A percentile compares a stretch with the other conserved stretches of the same genome.
These are phyloP conservation scores for Furcula furcula DNA, from an alignment of 2,888 invertebrate species.

Conservation along the genomic window DNA sequence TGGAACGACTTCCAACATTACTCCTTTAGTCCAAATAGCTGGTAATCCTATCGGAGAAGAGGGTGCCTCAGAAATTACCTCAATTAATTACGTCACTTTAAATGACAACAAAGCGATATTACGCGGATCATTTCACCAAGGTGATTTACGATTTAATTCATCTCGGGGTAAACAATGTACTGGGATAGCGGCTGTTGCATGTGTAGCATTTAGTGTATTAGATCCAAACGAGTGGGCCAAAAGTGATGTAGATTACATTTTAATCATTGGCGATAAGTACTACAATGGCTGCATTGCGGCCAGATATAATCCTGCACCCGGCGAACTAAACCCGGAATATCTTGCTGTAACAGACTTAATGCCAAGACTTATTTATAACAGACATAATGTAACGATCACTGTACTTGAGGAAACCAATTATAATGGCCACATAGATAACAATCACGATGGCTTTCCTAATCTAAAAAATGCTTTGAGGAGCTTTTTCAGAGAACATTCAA, in stretches of 20 bases:
- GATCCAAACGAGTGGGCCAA: constrained; percentile 5
- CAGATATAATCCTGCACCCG: constrained; percentile 3
- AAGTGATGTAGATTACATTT: constrained; percentile 11
- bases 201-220: constrained; percentile 9
- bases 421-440: constrained; percentile 7
- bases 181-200: constrained; percentile 17
- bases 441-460: constrained; percentile 10
- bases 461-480: constrained; percentile 7
- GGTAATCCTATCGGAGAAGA: background rate
- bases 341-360: constrained; percentile 5
- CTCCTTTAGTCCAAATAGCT: constrained; percentile 2
- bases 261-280: constrained; percentile 9
- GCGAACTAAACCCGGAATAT: constrained; percentile 9
- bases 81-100: constrained; percentile 1
- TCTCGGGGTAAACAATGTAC: constrained; percentile 23
- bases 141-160: constrained; percentile 10
- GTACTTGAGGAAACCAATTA: constrained; percentile 5
- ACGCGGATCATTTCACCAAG: constrained; percentile 19
- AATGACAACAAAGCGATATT: constrained; percentile 12
- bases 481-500: constrained; percentile 9
- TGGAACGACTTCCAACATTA: background rate
- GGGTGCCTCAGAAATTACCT: background rate
- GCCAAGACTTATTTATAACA: constrained; percentile 8
- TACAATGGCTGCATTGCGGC: constrained; percentile 6
- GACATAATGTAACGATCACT: constrained; percentile 5